These are phyloP conservation scores for Drosophila infuscata DNA, from an alignment of 2,888 invertebrate genomes.

Conservation along the genomic window DNA sequence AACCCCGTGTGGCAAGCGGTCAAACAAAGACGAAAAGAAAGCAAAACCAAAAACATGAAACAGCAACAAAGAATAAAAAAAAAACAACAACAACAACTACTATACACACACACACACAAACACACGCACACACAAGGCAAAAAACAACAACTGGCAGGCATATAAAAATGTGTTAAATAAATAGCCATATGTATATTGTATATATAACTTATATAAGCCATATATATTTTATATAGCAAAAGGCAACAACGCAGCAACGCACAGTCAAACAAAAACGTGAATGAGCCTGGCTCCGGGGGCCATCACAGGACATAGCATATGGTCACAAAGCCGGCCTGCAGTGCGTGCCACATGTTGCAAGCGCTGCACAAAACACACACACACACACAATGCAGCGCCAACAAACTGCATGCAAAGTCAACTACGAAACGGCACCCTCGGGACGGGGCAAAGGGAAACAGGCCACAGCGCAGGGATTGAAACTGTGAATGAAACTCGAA, in stretches of 20 bases:
- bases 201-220: constrained; percentile 18
- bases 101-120: constrained; percentile 28
- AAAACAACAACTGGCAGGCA: constrained; percentile 50
- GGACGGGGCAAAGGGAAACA: constrained; percentile 3
- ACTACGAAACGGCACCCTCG: constrained; percentile 35
- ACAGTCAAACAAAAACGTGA: constrained; percentile 50
- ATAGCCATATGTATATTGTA: constrained; percentile 50
- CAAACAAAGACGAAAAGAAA: constrained; percentile 75
- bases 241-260: constrained; percentile 36
- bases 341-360: constrained; percentile 80
- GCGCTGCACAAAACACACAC: constrained; percentile 41
- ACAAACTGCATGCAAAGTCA: constrained; percentile 49
- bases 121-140: constrained; percentile 22
- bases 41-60: constrained; percentile 48
- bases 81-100: constrained; percentile 50
- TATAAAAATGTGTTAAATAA: constrained; percentile 79
- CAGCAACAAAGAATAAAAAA: constrained; percentile 46
- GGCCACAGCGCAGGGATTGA: constrained; percentile 14
- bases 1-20: constrained; percentile 70
- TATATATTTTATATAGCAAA: constrained; percentile 48
- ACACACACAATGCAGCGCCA: constrained; percentile 44
- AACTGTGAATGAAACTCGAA: constrained; percentile 50
- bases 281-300: constrained; percentile 28
- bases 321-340: constrained; percentile 74
- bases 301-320: constrained; percentile 48